Conservation (phyloP, 30 jellyfish, hydroid and myxozoan genomes). For the Hydra vulgaris region DNA sequence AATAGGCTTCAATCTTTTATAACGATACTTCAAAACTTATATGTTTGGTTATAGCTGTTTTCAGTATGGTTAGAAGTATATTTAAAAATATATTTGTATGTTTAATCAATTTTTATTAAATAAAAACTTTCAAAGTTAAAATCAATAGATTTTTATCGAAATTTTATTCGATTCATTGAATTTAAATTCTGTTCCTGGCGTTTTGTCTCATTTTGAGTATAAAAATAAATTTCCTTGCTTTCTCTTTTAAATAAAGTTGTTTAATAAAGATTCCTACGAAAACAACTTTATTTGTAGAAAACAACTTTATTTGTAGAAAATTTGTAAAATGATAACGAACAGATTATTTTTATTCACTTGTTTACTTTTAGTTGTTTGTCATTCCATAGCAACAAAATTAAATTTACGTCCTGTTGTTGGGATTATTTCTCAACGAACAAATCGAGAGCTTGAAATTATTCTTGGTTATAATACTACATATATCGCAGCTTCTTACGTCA, state of each 20-base stretch:
- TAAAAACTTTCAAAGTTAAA: too few relatives aligned
- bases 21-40: too few relatives aligned
- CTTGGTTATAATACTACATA: constrained; percentile 35
- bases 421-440: neutral
- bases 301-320: neutral
- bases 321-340: neutral
- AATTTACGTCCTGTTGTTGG: neutral
- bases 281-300: neutral
- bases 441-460: constrained; percentile 9
- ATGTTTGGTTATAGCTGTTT: too few relatives aligned
- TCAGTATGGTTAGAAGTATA: too few relatives aligned
- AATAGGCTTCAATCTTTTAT: too few relatives aligned
- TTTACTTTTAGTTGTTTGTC: neutral
- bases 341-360: neutral
- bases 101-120: too few relatives aligned
- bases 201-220: neutral
- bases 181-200: neutral
- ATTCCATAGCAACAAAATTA: neutral
- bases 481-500: constrained; percentile 86
- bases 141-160: too few relatives aligned
- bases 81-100: too few relatives aligned
- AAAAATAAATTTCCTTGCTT: neutral
- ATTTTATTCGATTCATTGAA: neutral
- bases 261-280: neutral
- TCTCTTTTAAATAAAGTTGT: too few relatives aligned